Percentiles rank a stretch among this genome's conserved stretches.
Evolutionary conservation across 2,113 vertebrate genomes (phyloP).

Genomic region (Cinclus mexicanus): DNA sequence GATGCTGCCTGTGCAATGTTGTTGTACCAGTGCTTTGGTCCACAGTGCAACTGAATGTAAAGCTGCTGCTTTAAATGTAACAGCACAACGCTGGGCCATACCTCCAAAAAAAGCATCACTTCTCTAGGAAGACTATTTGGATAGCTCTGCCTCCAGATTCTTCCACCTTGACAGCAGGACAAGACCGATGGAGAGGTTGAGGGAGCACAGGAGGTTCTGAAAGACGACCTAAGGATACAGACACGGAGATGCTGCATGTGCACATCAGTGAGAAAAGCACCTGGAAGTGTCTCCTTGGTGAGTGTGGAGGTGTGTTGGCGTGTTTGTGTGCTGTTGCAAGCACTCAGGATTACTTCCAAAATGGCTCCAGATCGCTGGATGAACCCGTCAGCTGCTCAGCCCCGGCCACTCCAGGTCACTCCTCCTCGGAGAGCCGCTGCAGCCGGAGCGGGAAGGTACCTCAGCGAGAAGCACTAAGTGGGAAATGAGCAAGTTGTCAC

Average conservation of each 20-base stretch:
- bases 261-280: not conserved
- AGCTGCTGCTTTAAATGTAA: not conserved
- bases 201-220: not conserved
- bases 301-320: fast-evolving
- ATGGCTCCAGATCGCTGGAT: not conserved
- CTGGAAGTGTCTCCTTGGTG: not conserved
- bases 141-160: not conserved
- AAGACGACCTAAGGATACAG: not conserved
- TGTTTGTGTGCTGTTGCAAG: not conserved
- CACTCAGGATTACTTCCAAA: not conserved
- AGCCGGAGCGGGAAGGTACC: not conserved
- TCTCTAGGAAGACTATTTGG: not conserved
- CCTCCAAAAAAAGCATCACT: not conserved
- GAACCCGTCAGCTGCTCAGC: not conserved
- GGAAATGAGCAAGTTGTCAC: not conserved
- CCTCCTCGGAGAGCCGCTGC: not conserved
- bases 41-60: not conserved
- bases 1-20: not conserved
- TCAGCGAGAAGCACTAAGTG: not conserved
- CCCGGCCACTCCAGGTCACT: not conserved
- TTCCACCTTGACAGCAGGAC: not conserved
- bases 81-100: fast-evolving
- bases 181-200: not conserved
- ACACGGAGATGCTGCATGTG: fast-evolving
- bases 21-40: not conserved